phyloP scores from a whole-genome alignment of 2,888 invertebrate genomes.

The Maniola hyperantus region DNA sequence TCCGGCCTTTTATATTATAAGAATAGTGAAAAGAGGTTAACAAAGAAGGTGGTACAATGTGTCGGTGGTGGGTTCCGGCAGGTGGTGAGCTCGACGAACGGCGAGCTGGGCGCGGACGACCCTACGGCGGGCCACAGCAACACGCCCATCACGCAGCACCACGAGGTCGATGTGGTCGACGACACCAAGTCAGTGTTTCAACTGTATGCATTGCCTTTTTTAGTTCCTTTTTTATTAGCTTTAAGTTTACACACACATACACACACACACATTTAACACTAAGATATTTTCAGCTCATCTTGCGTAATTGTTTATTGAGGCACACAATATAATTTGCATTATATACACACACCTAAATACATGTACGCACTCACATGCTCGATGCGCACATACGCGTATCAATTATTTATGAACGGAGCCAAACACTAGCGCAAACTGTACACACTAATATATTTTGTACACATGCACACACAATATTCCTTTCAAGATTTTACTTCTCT shows the following conservation, averaged over 20 bases:
- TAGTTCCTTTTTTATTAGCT: slow-evolving; percentile 51
- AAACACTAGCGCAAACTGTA: no score
- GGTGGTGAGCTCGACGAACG: slow-evolving; percentile 99
- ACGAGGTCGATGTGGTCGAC: slow-evolving; percentile 97
- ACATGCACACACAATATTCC: no score
- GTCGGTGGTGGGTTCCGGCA: slow-evolving; percentile 56
- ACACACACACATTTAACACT: neutral
- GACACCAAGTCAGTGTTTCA: slow-evolving; percentile 96
- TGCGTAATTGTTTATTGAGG: no score
- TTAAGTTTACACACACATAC: slow-evolving; percentile 22
- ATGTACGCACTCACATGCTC: no score
- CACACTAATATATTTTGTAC: no score
- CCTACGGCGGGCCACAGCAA: slow-evolving; percentile 98
- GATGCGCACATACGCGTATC: no score
- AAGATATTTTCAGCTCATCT: no score
- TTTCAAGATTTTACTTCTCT: no score
- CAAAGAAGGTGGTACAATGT: neutral
- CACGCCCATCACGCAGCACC: slow-evolving; percentile 96
- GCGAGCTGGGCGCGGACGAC: slow-evolving; percentile 96
- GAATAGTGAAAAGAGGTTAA: no score
- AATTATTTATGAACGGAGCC: no score
- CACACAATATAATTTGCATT: neutral
- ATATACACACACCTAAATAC: neutral
- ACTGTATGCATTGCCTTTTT: slow-evolving; percentile 70
- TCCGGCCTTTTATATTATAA: no score